Evolutionary conservation across 2,888 invertebrate genomes (phyloP).

Genomic region (Pherbina coryleti): DNA sequence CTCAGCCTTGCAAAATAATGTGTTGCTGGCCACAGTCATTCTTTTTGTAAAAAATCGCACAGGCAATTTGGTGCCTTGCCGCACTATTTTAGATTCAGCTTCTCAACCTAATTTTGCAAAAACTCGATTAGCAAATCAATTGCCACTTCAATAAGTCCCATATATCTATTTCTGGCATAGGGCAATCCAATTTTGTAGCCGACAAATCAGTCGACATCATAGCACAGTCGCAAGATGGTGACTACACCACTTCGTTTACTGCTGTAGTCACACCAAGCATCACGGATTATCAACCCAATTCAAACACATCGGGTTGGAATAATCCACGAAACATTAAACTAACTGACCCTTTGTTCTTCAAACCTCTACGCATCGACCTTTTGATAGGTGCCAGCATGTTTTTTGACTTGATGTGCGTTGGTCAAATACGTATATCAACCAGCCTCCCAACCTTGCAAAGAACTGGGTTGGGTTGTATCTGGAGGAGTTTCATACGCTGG

Average conservation of each 20-base stretch:
- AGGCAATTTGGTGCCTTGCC: conserved; percentile 39
- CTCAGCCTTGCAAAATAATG: no score
- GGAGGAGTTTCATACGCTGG: conserved; percentile 41
- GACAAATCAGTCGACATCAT: conserved; percentile 34
- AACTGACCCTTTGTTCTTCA: conserved; percentile 35
- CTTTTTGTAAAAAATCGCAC: conserved; percentile 35
- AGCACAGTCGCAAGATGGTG: no score
- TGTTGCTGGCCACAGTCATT: no score
- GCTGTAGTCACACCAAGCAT: background rate
- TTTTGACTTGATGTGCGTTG: no score
- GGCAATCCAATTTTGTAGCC: background rate
- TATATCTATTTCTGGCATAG: no score
- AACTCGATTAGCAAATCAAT: conserved; percentile 34
- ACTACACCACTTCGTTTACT: no score
- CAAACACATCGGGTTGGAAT: conserved; percentile 39
- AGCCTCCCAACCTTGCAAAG: no score
- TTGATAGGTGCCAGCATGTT: conserved; percentile 36
- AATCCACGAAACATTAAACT: conserved; percentile 31
- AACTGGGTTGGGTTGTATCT: conserved; percentile 47
- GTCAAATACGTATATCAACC: no score
- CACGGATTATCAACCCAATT: conserved; percentile 35
- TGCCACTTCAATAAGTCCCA: conserved; percentile 27
- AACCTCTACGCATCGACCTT: conserved; percentile 27
- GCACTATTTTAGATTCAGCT: conserved; percentile 40
- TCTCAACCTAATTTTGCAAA: conserved; percentile 37